A percentile compares a stretch with the other conserved stretches of the same genome.
Evolutionary conservation across 2,888 invertebrate species (phyloP).

Genomic region (Schizotus pectinicornis): DNA sequence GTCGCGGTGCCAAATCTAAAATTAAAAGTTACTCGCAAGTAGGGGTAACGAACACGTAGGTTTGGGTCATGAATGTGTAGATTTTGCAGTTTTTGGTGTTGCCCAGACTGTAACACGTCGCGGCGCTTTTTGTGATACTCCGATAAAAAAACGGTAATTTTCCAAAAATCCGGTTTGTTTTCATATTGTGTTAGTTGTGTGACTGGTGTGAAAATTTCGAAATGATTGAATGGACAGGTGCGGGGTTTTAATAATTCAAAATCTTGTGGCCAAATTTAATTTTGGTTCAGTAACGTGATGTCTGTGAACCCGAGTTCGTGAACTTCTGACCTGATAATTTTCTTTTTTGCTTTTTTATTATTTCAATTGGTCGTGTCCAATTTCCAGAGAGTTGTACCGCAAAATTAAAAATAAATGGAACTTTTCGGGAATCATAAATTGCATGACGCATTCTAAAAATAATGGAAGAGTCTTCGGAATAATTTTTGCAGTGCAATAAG

Average conservation of each 20-base stretch:
- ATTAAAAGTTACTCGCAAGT: constrained; percentile 61
- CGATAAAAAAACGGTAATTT: constrained; percentile 37
- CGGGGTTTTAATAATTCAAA: too few relatives aligned
- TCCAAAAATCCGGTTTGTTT: constrained; percentile 2
- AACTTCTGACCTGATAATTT: too few relatives aligned
- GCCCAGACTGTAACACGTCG: constrained; percentile 45
- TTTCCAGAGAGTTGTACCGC: too few relatives aligned
- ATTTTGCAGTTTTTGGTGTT: constrained; percentile 56
- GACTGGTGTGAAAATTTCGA: not conserved
- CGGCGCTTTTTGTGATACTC: constrained; percentile 31
- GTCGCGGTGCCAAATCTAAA: constrained; percentile 71
- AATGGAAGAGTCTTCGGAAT: constrained; percentile 29
- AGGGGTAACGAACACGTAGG: constrained; percentile 46
- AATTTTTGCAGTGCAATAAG: constrained; percentile 34
- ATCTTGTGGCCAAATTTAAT: too few relatives aligned
- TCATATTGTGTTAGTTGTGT: constrained; percentile 3
- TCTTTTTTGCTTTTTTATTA: too few relatives aligned
- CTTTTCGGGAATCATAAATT: constrained; percentile 11
- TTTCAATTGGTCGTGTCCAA: too few relatives aligned
- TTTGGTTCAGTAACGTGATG: too few relatives aligned
- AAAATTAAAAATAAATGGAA: too few relatives aligned
- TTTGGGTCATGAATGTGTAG: constrained; percentile 47
- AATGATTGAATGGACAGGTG: too few relatives aligned
- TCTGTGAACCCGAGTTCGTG: too few relatives aligned
- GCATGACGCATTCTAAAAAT: constrained; percentile 28